phyloP scores from a whole-genome alignment of 2,888 invertebrate species.

The Galeruca laticollis region DNA sequence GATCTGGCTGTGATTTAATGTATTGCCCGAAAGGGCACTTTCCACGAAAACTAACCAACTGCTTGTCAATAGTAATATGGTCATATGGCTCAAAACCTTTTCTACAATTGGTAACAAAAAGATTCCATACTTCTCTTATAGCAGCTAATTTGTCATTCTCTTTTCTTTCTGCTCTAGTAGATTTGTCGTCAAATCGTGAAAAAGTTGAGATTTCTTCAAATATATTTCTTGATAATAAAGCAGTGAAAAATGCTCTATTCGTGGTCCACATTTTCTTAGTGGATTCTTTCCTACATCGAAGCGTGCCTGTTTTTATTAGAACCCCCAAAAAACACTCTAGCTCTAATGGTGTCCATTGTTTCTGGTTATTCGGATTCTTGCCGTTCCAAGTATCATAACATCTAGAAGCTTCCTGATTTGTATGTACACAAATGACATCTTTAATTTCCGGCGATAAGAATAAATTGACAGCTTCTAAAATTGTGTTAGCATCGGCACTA shows the following conservation, averaged over 20 bases:
- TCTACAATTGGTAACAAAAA: slow-evolving; percentile 32
- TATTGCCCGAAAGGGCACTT: slow-evolving; percentile 45
- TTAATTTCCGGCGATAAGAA: no score
- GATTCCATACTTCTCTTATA: slow-evolving; percentile 29
- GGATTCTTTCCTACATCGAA: no score
- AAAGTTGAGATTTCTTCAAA: slow-evolving; percentile 7
- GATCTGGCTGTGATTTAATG: slow-evolving; percentile 45
- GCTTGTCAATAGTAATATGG: slow-evolving; percentile 44
- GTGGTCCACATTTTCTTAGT: slow-evolving; percentile 30
- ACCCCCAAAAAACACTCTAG: slow-evolving; percentile 28
- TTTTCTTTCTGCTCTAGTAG: slow-evolving; percentile 15
- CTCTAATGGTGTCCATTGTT: slow-evolving; percentile 5
- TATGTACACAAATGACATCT: slow-evolving; percentile 23
- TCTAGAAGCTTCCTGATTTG: slow-evolving; percentile 31
- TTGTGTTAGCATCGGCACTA: no score
- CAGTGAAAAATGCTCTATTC: slow-evolving; percentile 8
- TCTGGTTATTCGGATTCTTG: slow-evolving; percentile 20
- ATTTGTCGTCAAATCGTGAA: slow-evolving; percentile 31
- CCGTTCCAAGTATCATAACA: slow-evolving; percentile 24
- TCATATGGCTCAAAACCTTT: slow-evolving; percentile 42
- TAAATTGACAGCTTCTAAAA: no score
- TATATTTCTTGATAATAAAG: slow-evolving; percentile 17
- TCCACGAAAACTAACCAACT: slow-evolving; percentile 43
- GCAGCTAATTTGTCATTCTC: slow-evolving; percentile 40
- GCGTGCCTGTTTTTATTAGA: no score